These are phyloP conservation scores for Helicolenus hilgendorfi DNA, from an alignment of 2,797 vertebrate species.

Conservation along the genomic window DNA sequence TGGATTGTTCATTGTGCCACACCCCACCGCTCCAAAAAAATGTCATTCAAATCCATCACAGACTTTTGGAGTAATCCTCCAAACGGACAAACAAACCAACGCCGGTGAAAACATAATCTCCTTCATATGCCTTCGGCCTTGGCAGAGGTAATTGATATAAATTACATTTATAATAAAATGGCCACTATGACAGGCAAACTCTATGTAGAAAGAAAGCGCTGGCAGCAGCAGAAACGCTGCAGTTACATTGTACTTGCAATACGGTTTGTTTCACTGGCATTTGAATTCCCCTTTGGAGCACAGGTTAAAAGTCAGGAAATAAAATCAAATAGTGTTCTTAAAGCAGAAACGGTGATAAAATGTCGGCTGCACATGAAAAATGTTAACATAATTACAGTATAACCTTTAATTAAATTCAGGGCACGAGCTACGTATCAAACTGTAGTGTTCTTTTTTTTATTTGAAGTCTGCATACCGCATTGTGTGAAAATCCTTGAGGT, in stretches of 20 bases:
- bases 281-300: not conserved
- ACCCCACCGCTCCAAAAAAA: too few species aligned
- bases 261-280: not conserved
- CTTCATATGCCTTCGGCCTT: too few species aligned
- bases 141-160: too few species aligned
- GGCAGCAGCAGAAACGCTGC: too few species aligned
- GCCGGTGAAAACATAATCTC: too few species aligned
- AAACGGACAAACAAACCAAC: too few species aligned
- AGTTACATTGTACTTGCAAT: not conserved
- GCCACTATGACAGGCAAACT: too few species aligned
- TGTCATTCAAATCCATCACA: too few species aligned
- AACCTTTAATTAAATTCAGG: not conserved
- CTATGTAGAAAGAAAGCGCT: not conserved
- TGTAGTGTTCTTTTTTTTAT: not conserved
- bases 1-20: too few species aligned
- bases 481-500: not conserved
- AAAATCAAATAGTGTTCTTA: not conserved
- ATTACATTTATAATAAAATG: too few species aligned
- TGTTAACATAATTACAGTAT: slow-evolving; percentile 5
- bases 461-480: not conserved
- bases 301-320: slow-evolving; percentile 2
- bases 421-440: not conserved
- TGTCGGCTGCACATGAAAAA: not conserved
- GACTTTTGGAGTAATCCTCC: too few species aligned
- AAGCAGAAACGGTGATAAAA: not conserved